Evolutionary conservation across 2,888 invertebrate genomes (phyloP).

Genomic region (Eulithis prunata): DNA sequence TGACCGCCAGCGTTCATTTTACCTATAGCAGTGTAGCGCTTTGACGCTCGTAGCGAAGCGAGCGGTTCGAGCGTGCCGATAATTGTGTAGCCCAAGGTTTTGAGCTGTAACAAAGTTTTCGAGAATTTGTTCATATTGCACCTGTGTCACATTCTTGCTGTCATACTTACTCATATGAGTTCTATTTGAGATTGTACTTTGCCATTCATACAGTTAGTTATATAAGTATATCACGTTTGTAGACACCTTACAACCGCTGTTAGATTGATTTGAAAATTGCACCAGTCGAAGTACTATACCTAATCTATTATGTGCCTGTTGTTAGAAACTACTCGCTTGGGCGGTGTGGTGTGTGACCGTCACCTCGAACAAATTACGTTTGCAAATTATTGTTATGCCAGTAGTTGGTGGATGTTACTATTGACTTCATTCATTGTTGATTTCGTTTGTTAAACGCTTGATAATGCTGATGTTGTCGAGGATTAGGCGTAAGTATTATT

Average conservation of each 20-base stretch:
- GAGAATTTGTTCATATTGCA: too few relatives aligned
- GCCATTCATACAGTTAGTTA: too few relatives aligned
- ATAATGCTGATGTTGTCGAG: slow-evolving; percentile 17
- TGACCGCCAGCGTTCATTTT: too few relatives aligned
- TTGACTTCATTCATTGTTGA: background rate
- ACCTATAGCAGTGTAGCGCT: too few relatives aligned
- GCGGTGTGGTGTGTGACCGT: background rate
- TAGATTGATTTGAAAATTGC: slow-evolving; percentile 20
- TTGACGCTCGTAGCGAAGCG: too few relatives aligned
- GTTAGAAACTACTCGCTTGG: slow-evolving; percentile 4
- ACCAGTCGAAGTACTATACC: background rate
- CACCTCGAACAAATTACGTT: slow-evolving; percentile 2
- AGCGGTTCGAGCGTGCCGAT: too few relatives aligned
- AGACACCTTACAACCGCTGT: background rate
- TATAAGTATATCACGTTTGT: background rate
- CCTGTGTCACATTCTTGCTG: too few relatives aligned
- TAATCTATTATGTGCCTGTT: background rate
- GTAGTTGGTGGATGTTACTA: background rate
- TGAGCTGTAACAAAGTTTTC: too few relatives aligned
- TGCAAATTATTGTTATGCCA: background rate
- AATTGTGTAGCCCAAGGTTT: too few relatives aligned
- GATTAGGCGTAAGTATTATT: slow-evolving; percentile 17
- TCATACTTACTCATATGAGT: too few relatives aligned
- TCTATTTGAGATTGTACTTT: too few relatives aligned
- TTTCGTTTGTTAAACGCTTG: background rate